Conservation (phyloP, 2,797 vertebrate genomes). For the Toxotes lorentzi region DNA sequence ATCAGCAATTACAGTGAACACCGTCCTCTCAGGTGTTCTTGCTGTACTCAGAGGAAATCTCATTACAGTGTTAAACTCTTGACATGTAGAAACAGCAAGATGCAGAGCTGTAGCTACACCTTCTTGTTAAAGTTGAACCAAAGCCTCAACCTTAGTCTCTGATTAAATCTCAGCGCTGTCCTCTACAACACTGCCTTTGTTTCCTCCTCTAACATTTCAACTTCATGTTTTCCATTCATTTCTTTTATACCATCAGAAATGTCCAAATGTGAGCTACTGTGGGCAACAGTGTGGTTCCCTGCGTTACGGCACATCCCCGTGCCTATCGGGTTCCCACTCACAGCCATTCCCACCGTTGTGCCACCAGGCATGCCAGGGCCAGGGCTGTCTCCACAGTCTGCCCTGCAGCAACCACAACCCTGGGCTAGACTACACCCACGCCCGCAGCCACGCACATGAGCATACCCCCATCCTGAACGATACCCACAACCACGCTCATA, state of each 20-base stretch:
- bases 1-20: slow-evolving; percentile 44
- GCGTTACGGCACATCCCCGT: slow-evolving; percentile 68
- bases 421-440: slow-evolving; percentile 57
- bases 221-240: slow-evolving; percentile 52
- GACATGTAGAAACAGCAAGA: slow-evolving; percentile 55
- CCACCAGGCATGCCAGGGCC: slow-evolving; percentile 70
- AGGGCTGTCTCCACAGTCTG: slow-evolving; percentile 73
- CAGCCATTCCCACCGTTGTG: slow-evolving; percentile 62
- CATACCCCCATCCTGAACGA: slow-evolving; percentile 71
- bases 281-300: slow-evolving; percentile 74
- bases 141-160: slow-evolving; percentile 27
- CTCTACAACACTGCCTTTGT: slow-evolving; percentile 15
- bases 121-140: slow-evolving; percentile 37
- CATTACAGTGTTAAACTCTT: slow-evolving; percentile 56
- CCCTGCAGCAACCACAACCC: slow-evolving; percentile 63
- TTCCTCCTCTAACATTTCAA: slow-evolving; percentile 49
- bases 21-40: slow-evolving; percentile 47
- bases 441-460: slow-evolving; percentile 61
- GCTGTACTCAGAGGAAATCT: slow-evolving; percentile 43
- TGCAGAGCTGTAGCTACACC: slow-evolving; percentile 18
- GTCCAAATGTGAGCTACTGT: slow-evolving; percentile 68
- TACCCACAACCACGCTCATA: slow-evolving; percentile 69
- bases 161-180: slow-evolving; percentile 15
- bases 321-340: slow-evolving; percentile 62
- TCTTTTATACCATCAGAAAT: slow-evolving; percentile 72